Conservation (phyloP, 2,797 vertebrate species). For the Enteromius viviparus region DNA sequence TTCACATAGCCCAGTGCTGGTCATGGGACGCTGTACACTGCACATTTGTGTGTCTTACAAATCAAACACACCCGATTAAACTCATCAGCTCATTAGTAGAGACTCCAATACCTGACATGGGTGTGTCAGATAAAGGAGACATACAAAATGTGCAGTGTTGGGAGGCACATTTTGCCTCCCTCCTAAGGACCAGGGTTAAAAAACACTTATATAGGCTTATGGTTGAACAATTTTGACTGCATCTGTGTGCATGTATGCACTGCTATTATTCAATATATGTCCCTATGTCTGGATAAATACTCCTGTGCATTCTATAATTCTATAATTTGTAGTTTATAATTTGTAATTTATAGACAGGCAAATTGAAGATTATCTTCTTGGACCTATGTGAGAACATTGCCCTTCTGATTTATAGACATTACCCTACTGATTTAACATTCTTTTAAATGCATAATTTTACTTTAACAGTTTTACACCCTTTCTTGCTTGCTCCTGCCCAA, state of each 20-base stretch:
- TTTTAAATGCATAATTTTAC: not conserved
- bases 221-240: not conserved
- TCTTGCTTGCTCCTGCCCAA: constrained; percentile 45
- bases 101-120: too few species aligned
- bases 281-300: constrained; percentile 33
- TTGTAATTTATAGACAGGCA: constrained; percentile 53
- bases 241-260: not conserved
- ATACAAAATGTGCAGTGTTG: too few species aligned
- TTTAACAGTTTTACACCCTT: not conserved
- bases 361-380: constrained; percentile 60
- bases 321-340: not conserved
- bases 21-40: too few species aligned
- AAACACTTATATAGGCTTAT: not conserved
- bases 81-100: too few species aligned
- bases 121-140: too few species aligned
- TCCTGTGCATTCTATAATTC: not conserved
- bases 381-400: constrained; percentile 60
- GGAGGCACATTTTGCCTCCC: too few species aligned
- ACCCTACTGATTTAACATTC: constrained; percentile 54
- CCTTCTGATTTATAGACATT: constrained; percentile 54
- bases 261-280: constrained; percentile 23
- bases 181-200: too few species aligned
- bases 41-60: too few species aligned
- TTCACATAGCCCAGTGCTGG: not conserved
- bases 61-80: too few species aligned